phyloP scores from a whole-genome alignment of 2,888 invertebrate species.

The Lumbricus terrestris region DNA sequence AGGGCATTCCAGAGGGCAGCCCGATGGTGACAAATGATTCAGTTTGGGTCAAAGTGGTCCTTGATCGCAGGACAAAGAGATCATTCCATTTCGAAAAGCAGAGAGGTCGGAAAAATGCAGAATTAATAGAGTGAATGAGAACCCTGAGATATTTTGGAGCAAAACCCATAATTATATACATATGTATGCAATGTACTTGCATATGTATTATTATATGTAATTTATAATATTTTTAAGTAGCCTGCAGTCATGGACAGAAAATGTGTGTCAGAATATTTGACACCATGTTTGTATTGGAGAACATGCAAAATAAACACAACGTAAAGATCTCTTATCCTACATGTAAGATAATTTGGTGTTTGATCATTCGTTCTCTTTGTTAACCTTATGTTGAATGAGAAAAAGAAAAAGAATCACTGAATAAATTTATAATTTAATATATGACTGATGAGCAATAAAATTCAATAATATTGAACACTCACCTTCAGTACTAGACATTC shows the following conservation, averaged over 20 bases:
- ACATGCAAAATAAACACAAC: background rate
- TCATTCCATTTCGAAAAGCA: too few species aligned
- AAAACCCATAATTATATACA: too few species aligned
- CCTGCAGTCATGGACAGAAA: background rate
- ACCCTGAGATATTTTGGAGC: too few species aligned
- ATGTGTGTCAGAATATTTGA: background rate
- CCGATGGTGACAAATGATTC: too few species aligned
- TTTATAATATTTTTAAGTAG: too few species aligned
- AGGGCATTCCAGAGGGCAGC: too few species aligned
- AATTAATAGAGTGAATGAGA: too few species aligned
- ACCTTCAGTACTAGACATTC: constrained; percentile 13
- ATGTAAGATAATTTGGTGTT: background rate
- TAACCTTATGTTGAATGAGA: background rate
- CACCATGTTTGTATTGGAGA: background rate
- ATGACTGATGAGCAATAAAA: background rate
- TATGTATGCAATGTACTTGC: too few species aligned
- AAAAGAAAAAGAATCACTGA: background rate
- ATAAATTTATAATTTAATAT: background rate
- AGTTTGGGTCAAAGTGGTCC: too few species aligned
- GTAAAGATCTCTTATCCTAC: background rate
- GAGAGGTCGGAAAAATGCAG: too few species aligned
- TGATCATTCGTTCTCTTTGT: background rate
- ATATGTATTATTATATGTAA: too few species aligned
- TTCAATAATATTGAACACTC: background rate
- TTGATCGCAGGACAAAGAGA: too few species aligned